phyloP scores from a whole-genome alignment of 2,888 invertebrate genomes.

The Xanthia togata region DNA sequence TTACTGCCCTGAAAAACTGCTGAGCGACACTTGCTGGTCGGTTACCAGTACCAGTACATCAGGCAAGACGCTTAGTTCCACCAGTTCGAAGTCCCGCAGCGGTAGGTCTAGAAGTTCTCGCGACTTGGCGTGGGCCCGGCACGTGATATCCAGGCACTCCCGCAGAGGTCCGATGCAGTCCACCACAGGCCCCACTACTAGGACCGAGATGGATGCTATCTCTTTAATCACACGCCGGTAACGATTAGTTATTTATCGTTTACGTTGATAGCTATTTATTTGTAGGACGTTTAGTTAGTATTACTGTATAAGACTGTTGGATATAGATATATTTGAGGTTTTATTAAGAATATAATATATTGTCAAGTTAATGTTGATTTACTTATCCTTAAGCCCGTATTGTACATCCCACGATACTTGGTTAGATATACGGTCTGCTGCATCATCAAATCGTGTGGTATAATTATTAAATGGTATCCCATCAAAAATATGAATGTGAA shows the following conservation, averaged over 20 bases:
- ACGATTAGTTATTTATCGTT: conserved; percentile 63
- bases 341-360: conserved; percentile 75
- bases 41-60: conserved; percentile 73
- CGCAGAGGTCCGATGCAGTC: conserved; percentile 56
- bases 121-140: conserved; percentile 81
- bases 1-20: conserved; percentile 67
- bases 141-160: conserved; percentile 73
- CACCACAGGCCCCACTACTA: conserved; percentile 72
- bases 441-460: no score
- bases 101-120: conserved; percentile 73
- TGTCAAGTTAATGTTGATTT: conserved; percentile 36
- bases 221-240: conserved; percentile 76
- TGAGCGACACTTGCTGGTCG: conserved; percentile 76
- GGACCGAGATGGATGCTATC: conserved; percentile 75
- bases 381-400: no score
- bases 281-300: conserved; percentile 75
- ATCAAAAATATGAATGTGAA: no score
- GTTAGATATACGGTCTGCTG: no score
- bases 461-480: no score
- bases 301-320: conserved; percentile 75
- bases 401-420: no score
- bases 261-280: conserved; percentile 73
- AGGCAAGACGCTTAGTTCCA: conserved; percentile 72
- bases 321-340: conserved; percentile 79
- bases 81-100: conserved; percentile 75